phyloP scores from a whole-genome alignment of 2,113 vertebrate species.

The Morphnarchus princeps region DNA sequence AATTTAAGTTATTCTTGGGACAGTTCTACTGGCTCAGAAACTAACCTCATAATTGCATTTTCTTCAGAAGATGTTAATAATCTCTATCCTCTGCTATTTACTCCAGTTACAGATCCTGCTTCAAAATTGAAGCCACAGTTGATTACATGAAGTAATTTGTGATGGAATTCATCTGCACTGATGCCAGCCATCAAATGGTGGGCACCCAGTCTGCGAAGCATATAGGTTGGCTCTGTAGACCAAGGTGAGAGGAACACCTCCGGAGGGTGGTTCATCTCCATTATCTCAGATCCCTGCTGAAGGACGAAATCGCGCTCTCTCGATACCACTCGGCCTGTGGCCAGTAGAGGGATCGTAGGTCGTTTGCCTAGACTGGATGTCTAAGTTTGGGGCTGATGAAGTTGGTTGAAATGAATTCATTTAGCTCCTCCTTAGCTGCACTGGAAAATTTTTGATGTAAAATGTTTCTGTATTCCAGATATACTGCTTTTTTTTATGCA shows the following conservation, averaged over 20 bases:
- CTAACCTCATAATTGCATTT: background rate
- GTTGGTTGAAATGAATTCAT: background rate
- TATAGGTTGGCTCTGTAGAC: background rate
- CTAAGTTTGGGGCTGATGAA: background rate
- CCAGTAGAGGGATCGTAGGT: background rate
- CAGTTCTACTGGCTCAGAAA: background rate
- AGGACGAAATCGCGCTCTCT: background rate
- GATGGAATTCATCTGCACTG: constrained; percentile 29
- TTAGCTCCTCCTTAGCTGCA: constrained; percentile 38
- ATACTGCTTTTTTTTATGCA: constrained; percentile 47
- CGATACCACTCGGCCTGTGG: background rate
- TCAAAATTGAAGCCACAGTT: constrained; percentile 54
- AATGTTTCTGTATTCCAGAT: constrained; percentile 63
- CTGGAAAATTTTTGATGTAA: constrained; percentile 69
- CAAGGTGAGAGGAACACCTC: background rate
- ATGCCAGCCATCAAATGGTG: background rate
- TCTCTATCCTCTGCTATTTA: background rate
- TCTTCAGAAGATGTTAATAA: constrained; percentile 4
- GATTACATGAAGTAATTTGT: constrained; percentile 61
- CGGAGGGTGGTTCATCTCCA: background rate
- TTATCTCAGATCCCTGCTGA: background rate
- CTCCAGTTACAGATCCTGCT: constrained; percentile 42
- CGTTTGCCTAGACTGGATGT: background rate
- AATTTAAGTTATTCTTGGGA: background rate
- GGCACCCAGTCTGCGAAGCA: background rate